Percentiles rank a stretch among this genome's conserved stretches.
These are phyloP conservation scores for Homarus gammarus DNA, from an alignment of 2,888 invertebrate genomes.

Conservation along the genomic window DNA sequence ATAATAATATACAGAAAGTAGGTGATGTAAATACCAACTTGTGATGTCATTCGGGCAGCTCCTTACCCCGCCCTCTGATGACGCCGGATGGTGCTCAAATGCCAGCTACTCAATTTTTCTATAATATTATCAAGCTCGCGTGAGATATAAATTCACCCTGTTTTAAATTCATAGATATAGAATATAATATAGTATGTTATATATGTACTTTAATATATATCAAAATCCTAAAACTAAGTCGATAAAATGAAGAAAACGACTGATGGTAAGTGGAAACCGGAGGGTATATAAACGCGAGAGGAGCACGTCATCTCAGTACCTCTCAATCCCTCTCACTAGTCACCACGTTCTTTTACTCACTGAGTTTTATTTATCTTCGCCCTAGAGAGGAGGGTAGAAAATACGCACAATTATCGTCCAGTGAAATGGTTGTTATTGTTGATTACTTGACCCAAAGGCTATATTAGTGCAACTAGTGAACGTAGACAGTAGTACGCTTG, in stretches of 20 bases:
- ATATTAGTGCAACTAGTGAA: constrained; percentile 56
- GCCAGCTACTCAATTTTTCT: not conserved
- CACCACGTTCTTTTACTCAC: constrained; percentile 28
- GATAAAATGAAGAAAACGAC: not conserved
- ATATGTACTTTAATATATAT: not conserved
- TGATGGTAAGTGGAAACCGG: constrained; percentile 4
- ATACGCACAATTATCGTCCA: constrained; percentile 29
- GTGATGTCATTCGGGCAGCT: constrained; percentile 45
- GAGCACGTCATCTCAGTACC: constrained; percentile 48
- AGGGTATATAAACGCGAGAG: constrained; percentile 36
- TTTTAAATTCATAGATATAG: not conserved
- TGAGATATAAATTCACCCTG: not conserved
- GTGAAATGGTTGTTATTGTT: constrained; percentile 41
- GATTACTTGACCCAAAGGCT: not conserved
- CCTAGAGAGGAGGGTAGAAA: constrained; percentile 38
- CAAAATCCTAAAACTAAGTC: not conserved
- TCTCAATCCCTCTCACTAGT: constrained; percentile 47
- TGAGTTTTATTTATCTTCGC: not conserved
- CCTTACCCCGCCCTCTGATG: constrained; percentile 5
- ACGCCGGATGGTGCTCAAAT: constrained; percentile 19
- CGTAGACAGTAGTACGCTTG: constrained; percentile 63
- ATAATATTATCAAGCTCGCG: not conserved
- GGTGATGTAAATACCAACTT: constrained; percentile 49
- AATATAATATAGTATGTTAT: not conserved
- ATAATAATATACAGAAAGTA: not conserved